Percentiles rank a stretch among this genome's conserved stretches.
These are phyloP conservation scores for Oedothorax gibbosus DNA, from an alignment of 1,140 invertebrate genomes.

Conservation along the genomic window DNA sequence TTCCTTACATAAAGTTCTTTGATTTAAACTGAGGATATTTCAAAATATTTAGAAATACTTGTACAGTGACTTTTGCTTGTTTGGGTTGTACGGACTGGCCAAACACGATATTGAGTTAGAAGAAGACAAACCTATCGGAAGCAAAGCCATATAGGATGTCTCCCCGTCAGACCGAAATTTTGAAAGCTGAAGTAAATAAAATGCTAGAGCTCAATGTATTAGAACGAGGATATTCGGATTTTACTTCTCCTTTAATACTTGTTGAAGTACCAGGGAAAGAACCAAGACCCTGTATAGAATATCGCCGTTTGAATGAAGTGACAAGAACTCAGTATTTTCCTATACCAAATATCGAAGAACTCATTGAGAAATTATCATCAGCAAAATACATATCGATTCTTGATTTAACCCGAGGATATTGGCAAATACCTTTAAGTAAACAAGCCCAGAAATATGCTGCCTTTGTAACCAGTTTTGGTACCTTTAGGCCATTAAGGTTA, in stretches of 20 bases:
- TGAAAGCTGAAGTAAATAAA: conserved; percentile 36
- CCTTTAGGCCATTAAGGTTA: too few species aligned
- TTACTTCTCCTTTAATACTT: conserved; percentile 36
- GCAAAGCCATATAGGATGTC: conserved; percentile 4
- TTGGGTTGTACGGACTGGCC: not conserved
- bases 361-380: not conserved
- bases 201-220: conserved; percentile 25
- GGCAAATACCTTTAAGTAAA: too few species aligned
- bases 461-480: too few species aligned
- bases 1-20: too few species aligned
- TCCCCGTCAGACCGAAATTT: conserved; percentile 2
- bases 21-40: too few species aligned
- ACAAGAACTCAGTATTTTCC: conserved; percentile 71
- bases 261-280: conserved; percentile 6
- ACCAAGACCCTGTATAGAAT: conserved; percentile 70
- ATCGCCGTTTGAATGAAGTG: conserved; percentile 68
- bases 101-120: conserved; percentile 2
- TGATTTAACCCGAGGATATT: too few species aligned
- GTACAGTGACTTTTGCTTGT: too few species aligned
- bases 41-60: too few species aligned
- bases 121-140: not conserved
- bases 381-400: too few species aligned
- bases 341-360: conserved; percentile 69
- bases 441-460: too few species aligned
- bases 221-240: conserved; percentile 10